Percentiles rank a stretch among this genome's conserved stretches.
These are phyloP conservation scores for Siphlonurus alternatus DNA, from an alignment of 2,888 invertebrate genomes.

Conservation along the genomic window DNA sequence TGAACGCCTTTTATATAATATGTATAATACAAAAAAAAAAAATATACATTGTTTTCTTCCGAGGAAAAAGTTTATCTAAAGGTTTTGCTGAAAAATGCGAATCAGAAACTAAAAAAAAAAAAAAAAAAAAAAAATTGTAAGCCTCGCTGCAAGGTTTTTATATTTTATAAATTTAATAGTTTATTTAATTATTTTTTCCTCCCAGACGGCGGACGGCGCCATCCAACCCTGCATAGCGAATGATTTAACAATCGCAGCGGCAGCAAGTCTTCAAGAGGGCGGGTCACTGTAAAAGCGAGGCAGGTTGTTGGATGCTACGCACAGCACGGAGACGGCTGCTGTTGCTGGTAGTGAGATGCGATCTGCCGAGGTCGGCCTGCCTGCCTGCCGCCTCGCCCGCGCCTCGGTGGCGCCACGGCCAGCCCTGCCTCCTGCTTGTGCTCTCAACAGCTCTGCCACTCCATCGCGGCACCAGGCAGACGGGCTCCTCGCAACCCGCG, in stretches of 20 bases:
- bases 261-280: too few species aligned
- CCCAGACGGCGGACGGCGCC: neutral
- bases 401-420: neutral
- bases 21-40: too few species aligned
- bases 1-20: too few species aligned
- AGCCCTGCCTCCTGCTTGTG: neutral
- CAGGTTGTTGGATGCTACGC: neutral
- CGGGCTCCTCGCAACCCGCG: neutral
- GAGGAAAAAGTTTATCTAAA: too few species aligned
- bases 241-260: neutral
- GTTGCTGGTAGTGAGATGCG: too few species aligned
- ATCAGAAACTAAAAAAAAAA: neutral
- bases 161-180: neutral
- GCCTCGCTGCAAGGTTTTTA: neutral
- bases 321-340: too few species aligned
- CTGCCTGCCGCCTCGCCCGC: neutral
- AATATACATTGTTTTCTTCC: too few species aligned
- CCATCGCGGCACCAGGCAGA: neutral
- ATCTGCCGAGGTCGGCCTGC: neutral
- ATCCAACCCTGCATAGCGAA: neutral
- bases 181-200: neutral
- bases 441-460: neutral
- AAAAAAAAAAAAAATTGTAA: too few species aligned
- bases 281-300: neutral
- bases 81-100: constrained; percentile 9